These are phyloP conservation scores for Pecten maximus DNA, from an alignment of 2,888 invertebrate genomes.

Conservation along the genomic window DNA sequence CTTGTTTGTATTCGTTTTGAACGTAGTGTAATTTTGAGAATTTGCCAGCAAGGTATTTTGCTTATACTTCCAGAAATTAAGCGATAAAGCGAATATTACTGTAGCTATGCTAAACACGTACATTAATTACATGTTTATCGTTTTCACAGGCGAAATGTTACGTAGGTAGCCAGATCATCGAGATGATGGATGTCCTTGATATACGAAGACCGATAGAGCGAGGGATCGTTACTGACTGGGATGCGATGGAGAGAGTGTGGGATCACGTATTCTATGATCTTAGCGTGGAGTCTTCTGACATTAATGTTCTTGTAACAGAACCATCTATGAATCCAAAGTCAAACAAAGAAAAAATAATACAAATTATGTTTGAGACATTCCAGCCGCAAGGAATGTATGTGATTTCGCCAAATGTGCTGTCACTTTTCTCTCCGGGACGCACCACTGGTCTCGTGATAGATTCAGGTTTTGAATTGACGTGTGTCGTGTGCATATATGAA, in stretches of 20 bases:
- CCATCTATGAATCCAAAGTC: neutral
- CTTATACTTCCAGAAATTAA: no score
- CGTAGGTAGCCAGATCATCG: conserved; percentile 3
- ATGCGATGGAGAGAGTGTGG: conserved; percentile 39
- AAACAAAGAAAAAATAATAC: conserved; percentile 31
- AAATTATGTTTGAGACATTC: conserved; percentile 39
- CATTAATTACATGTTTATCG: no score
- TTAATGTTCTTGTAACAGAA: neutral
- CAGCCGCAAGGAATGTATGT: conserved; percentile 19
- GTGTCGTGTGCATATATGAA: conserved; percentile 30
- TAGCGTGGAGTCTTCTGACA: neutral
- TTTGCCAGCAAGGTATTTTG: no score
- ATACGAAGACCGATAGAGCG: conserved; percentile 18
- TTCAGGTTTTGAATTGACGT: conserved; percentile 30
- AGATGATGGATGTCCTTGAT: neutral
- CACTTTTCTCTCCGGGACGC: conserved; percentile 33
- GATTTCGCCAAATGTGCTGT: neutral
- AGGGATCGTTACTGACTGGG: conserved; percentile 40
- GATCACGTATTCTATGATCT: conserved; percentile 5
- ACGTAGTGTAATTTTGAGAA: no score
- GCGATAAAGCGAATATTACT: no score
- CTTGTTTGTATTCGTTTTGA: no score
- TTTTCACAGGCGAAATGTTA: neutral
- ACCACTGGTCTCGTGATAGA: conserved; percentile 32
- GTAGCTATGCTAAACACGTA: no score